Conservation (phyloP, 2,797 vertebrate genomes). For the Alfaro cultratus region DNA sequence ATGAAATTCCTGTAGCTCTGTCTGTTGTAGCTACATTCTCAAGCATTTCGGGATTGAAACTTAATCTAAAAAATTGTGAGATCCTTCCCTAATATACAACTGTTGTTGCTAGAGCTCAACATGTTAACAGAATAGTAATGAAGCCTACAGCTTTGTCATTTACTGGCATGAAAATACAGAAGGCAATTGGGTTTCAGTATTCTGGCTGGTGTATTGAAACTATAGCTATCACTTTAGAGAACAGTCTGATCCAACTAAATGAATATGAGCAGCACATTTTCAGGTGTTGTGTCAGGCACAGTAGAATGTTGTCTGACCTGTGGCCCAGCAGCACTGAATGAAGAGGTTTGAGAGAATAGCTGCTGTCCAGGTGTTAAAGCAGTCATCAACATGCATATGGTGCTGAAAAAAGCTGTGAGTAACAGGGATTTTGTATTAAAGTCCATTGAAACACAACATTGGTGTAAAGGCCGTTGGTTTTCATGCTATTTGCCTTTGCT, state of each 20-base stretch:
- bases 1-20: too few species aligned
- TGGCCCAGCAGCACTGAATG: background rate
- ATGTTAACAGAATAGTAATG: background rate
- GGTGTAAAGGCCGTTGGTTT: constrained; percentile 6
- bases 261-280: background rate
- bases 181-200: background rate
- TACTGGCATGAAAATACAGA: background rate
- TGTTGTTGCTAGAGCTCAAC: background rate
- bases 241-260: background rate
- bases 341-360: constrained; percentile 1
- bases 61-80: too few species aligned
- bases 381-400: background rate
- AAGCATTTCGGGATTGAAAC: too few species aligned
- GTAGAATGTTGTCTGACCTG: background rate
- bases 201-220: background rate
- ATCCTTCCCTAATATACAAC: too few species aligned
- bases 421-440: constrained; percentile 10
- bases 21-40: too few species aligned
- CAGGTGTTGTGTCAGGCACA: background rate
- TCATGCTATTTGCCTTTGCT: constrained; percentile 17
- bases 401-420: constrained; percentile 17
- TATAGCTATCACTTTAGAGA: background rate
- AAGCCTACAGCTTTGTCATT: background rate
- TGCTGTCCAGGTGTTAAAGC: constrained; percentile 14
- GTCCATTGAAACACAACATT: background rate